Base-by-base conservation (phyloP, 2,888 invertebrate genomes). In the Orchesella flavescens region DNA sequence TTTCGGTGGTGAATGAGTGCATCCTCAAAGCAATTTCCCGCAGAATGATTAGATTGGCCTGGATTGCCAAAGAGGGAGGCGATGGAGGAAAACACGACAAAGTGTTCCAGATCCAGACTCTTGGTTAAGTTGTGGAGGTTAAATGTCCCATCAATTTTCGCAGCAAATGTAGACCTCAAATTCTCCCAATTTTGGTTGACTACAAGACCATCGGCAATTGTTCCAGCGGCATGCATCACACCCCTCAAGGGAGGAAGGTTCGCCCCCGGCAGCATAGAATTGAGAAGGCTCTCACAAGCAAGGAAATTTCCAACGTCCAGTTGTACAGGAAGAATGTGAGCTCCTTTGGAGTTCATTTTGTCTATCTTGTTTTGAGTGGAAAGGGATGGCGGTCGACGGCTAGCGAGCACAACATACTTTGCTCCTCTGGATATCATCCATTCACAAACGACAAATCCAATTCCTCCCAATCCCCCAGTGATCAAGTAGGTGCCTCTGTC, bases 51-150 rank as follows among this genome's bases (percentile, higher is more conserved):
- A 9, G 71, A 34, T 63, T 85, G 85, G 0, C 78, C 85, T 21
- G 74, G 49, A 0, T 73, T 21, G 0, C 84, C 86, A 46, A 86
- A 68, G 0, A 65, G n/a, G 0, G 75, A 19, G 3, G 76, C 76
- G 0, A 79, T 69, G 0, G 86, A 86, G 1, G 86, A 86, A 21
- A 79, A 86, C 0, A 84, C 12, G 7, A 84, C 75, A 63, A 84
- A 86, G 44, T 84, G 80, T 63, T 86, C 86, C 34, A 86, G 49
- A 10, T 49, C 34, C 44, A 72, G 49, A 43, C 1, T 1, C 12
- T 83, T 34, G 0, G 81, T 84, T 1, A 77, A 10, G 0, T 65
- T 21, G 49, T 80, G 80, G 9, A 80, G 15, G 63, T 80, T 80
- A 61, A 55, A 76, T 1, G 72, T 17, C 4, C 80, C 80, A 12